Conservation (phyloP, 2,888 invertebrate genomes). For the Harpagoxenus sublaevis region DNA sequence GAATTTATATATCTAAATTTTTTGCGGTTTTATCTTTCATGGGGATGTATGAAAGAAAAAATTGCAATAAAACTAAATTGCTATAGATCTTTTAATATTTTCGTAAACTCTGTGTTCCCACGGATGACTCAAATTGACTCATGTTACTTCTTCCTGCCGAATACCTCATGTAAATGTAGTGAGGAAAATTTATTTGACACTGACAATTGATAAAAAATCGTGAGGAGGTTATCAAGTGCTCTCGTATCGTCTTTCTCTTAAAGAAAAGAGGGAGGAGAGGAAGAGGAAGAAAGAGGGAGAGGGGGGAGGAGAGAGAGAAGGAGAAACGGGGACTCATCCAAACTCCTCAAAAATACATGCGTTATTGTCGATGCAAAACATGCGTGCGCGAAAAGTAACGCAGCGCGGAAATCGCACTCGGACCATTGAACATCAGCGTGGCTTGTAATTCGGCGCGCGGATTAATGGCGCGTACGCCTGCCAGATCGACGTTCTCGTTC, state of each 20-base stretch:
- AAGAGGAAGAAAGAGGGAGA: no score
- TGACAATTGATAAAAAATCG: not conserved
- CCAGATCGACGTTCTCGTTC: conserved; percentile 58
- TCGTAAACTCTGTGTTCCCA: not conserved
- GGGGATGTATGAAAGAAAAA: not conserved
- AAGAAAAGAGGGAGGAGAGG: not conserved
- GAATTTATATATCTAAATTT: not conserved
- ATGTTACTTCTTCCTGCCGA: not conserved
- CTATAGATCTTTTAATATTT: not conserved
- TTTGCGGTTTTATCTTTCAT: not conserved
- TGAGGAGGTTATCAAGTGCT: not conserved
- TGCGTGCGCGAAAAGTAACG: conserved; percentile 41
- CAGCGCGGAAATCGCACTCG: conserved; percentile 46
- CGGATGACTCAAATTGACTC: not conserved
- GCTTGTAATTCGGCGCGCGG: conserved; percentile 59
- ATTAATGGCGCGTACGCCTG: conserved; percentile 65
- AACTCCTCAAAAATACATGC: conserved; percentile 23
- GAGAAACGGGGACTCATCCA: not conserved
- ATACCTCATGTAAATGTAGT: not conserved
- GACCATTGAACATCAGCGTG: conserved; percentile 40
- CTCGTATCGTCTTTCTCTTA: not conserved
- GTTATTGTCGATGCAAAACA: conserved; percentile 1
- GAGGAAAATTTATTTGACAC: not conserved
- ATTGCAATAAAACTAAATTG: not conserved
- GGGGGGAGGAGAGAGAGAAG: not conserved